These are phyloP conservation scores for Platyura marginata DNA, from an alignment of 1,140 invertebrate genomes.

Conservation along the genomic window DNA sequence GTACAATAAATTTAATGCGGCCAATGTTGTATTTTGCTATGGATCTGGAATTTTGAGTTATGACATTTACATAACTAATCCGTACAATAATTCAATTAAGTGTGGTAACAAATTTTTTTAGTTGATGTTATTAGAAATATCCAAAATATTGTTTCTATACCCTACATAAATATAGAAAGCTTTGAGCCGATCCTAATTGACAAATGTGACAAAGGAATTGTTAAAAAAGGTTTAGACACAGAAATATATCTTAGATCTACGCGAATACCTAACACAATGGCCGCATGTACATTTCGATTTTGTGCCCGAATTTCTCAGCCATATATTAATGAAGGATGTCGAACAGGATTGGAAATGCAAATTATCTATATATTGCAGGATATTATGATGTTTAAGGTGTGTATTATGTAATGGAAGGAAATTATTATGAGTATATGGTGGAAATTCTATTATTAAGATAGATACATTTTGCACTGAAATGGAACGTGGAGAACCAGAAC, in stretches of 20 bases:
- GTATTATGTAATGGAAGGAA: not conserved
- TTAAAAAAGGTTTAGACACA: not conserved
- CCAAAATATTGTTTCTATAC: slow-evolving; percentile 7
- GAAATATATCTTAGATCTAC: not conserved
- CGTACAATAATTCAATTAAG: slow-evolving; percentile 13
- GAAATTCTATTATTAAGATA: slow-evolving; percentile 5
- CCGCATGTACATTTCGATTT: slow-evolving; percentile 17
- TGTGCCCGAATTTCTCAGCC: slow-evolving; percentile 17
- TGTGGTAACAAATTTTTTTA: slow-evolving; percentile 12
- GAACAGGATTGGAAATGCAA: slow-evolving; percentile 15
- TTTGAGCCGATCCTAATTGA: not conserved
- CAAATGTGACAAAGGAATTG: not conserved
- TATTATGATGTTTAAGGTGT: slow-evolving; percentile 12
- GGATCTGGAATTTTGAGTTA: slow-evolving; percentile 11
- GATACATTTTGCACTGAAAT: slow-evolving; percentile 29
- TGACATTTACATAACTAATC: slow-evolving; percentile 15
- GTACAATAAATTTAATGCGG: slow-evolving; percentile 13
- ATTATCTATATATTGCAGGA: slow-evolving; percentile 15
- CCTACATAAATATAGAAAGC: not conserved
- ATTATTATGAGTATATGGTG: not conserved
- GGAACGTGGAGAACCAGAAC: slow-evolving; percentile 26
- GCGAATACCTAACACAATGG: not conserved
- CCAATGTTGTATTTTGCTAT: slow-evolving; percentile 16
- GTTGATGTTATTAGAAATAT: slow-evolving; percentile 11
- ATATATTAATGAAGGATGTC: slow-evolving; percentile 17